These are phyloP conservation scores for Pelecanus crispus DNA, from an alignment of 2,113 vertebrate species.

Conservation along the genomic window DNA sequence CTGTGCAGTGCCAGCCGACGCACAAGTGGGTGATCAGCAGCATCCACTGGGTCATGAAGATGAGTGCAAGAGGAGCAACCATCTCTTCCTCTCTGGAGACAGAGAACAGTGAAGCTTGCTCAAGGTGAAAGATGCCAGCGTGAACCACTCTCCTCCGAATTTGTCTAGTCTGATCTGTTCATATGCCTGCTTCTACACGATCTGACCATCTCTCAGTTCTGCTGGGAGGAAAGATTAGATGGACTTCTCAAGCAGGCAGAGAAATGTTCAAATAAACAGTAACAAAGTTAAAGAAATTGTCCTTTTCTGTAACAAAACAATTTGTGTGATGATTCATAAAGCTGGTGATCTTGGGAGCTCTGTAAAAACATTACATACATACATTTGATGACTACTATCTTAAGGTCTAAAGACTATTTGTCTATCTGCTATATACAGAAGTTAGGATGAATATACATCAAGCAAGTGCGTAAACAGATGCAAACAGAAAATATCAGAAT, in stretches of 20 bases:
- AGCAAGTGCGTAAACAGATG: not conserved
- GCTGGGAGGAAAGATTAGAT: not conserved
- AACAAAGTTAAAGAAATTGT: not conserved
- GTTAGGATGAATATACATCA: not conserved
- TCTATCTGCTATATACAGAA: not conserved
- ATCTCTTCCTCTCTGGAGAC: not conserved
- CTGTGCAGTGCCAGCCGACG: not conserved
- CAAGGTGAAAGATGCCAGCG: not conserved
- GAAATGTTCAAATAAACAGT: not conserved
- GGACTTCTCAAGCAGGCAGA: not conserved
- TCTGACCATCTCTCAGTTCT: not conserved
- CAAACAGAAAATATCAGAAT: not conserved
- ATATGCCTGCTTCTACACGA: not conserved
- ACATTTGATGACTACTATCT: not conserved
- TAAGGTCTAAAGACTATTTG: not conserved
- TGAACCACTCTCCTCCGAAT: not conserved
- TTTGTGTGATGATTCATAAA: not conserved
- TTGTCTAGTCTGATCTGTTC: not conserved
- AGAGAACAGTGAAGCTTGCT: not conserved
- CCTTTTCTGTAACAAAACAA: not conserved
- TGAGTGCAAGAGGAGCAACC: not conserved
- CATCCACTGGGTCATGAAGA: not conserved
- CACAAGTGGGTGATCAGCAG: not conserved
- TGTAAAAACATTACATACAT: not conserved
- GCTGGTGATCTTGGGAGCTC: not conserved